phyloP scores from a whole-genome alignment of 2,888 invertebrate species.

The Drosophila sordidula region DNA sequence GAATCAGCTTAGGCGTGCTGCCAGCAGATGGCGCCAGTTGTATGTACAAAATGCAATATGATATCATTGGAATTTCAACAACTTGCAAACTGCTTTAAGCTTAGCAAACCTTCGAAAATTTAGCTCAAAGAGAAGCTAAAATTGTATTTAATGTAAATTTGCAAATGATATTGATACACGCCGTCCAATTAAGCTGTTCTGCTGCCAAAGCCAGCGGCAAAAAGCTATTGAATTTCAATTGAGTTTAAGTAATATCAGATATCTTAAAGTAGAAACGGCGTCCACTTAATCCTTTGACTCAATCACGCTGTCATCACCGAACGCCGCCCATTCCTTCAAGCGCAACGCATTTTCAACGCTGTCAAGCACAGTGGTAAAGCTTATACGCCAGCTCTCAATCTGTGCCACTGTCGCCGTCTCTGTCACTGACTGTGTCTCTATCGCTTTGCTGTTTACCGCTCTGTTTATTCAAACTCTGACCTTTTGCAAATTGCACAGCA shows the following conservation, averaged over 20 bases:
- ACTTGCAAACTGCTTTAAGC: not conserved
- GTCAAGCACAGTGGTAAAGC: constrained; percentile 42
- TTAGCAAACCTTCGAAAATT: too few species aligned
- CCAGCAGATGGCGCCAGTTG: constrained; percentile 27
- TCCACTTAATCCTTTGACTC: constrained; percentile 33
- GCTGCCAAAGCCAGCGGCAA: not conserved
- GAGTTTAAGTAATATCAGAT: constrained; percentile 4
- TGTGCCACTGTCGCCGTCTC: not conserved
- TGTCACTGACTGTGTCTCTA: not conserved
- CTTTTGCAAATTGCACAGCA: constrained; percentile 63
- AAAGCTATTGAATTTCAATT: constrained; percentile 35
- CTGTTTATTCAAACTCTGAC: constrained; percentile 67
- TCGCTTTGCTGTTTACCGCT: constrained; percentile 36
- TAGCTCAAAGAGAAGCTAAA: not conserved
- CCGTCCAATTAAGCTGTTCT: not conserved
- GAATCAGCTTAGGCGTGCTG: not conserved
- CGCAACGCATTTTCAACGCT: constrained; percentile 19
- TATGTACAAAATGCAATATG: constrained; percentile 23
- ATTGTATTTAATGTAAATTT: not conserved
- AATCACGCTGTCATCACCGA: constrained; percentile 46
- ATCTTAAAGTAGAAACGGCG: constrained; percentile 4
- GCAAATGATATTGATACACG: not conserved
- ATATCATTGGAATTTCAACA: constrained; percentile 3
- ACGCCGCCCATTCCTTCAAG: constrained; percentile 12
- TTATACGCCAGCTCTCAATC: constrained; percentile 19